Conservation (phyloP, 1,140 invertebrate genomes). For the Aporrectodea caliginosa region DNA sequence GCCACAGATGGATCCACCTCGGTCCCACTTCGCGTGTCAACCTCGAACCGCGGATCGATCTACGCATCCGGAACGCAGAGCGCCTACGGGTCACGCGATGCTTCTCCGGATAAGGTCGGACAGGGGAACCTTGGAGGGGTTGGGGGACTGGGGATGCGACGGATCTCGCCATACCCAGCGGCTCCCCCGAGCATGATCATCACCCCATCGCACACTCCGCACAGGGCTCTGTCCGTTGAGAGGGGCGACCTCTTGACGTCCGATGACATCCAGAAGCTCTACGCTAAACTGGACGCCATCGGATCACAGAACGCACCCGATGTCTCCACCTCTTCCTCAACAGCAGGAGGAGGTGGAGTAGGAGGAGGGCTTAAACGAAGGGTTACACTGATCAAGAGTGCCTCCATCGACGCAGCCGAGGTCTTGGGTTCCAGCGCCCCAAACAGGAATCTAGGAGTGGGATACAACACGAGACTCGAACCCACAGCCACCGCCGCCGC, state of each 20-base stretch:
- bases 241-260: constrained; percentile 1
- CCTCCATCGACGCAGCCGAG: constrained; percentile 13
- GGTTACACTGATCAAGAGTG: constrained; percentile 18
- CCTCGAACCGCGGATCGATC: constrained; percentile 27
- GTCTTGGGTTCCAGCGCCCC: background rate
- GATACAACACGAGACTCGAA: no score
- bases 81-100: constrained; percentile 27
- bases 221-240: constrained; percentile 26
- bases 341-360: background rate
- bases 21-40: no score
- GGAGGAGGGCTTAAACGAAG: background rate
- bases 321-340: background rate
- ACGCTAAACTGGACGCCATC: constrained; percentile 27
- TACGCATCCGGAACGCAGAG: constrained; percentile 33
- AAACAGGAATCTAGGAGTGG: background rate
- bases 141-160: background rate
- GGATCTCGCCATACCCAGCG: constrained; percentile 18
- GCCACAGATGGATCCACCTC: background rate
- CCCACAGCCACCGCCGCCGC: background rate
- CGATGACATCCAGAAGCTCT: constrained; percentile 23
- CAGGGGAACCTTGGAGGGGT: background rate
- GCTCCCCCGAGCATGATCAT: constrained; percentile 34
- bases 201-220: constrained; percentile 30
- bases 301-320: background rate
- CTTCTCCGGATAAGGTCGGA: constrained; percentile 17